Evolutionary conservation across 2,797 vertebrate genomes (phyloP), one percentile per base, ranked within the genome.

Genomic region (Sarcoramphus papa): DNA sequence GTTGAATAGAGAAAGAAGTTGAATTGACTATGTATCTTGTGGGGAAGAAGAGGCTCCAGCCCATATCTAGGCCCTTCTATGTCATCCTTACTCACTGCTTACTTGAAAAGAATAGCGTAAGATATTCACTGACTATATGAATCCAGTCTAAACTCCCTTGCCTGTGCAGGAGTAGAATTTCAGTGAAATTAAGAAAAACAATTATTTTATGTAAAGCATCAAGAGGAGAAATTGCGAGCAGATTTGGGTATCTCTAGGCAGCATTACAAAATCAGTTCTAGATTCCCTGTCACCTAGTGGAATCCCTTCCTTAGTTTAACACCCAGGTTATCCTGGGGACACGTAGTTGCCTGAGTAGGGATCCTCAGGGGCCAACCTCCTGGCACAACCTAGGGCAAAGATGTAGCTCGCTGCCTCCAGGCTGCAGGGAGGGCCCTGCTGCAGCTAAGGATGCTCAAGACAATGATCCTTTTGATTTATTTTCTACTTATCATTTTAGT

Each of bases 1-100:
- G 92, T 76, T 78, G 70, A 90, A 88, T 33, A 95, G 80, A 70
- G 82, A 83, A 84, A 91, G 72, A 92, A 84, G 22, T 77, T 53
- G 77, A 95, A 74, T 78, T 88, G 57, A 83, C 75, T 89, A 60
- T 37, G 5, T 23, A 37, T 85, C 62, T 94, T 89, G 70, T 65
- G 76, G 53, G 75, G 83, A 92, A 88, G 76, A 89, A 86, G 81
- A 94, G 47, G 88, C 45, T 76, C 56, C 43, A 74, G 65, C 43
- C 60, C 15, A 8, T 45, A 43, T 68, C 56, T 48, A 69, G 82
- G 40, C 59, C 35, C 22, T 81, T 86, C 62, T 76, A n/a, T 73
- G 59, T 84, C 90, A 88, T 69, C 48, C 43, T 76, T 88, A 85
- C 67, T 53, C 67, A 45, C 35, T 30, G 14, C 54, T 91, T 60